Evolutionary conservation across 2,113 vertebrate species (phyloP), one percentile per base, ranked within the genome.

Genomic region (Osmerus mordax): DNA sequence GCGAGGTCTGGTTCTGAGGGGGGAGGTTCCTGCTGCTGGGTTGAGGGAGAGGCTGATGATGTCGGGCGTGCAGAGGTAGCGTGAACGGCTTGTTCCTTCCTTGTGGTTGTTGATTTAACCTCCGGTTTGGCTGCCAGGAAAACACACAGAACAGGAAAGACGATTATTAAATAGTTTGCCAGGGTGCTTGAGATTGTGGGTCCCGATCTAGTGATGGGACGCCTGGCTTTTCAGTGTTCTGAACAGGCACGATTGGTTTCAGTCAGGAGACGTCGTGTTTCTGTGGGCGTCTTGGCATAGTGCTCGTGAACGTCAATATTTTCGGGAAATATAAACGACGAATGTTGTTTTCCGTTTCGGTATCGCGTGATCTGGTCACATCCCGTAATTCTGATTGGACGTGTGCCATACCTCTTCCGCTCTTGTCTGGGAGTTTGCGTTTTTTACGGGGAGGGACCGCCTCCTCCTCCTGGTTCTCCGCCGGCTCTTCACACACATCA

Each of bases 381-480:
- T 3, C 32, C 4, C 32, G 4, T 36, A 36, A 36, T 5, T 36
- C 6, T 36, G 41, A 47, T 47, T 47, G 7, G 41, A 11, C 9
- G 41, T 47, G 29, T 16, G 28, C 16, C 58, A 41, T 80, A 90
- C 89, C 85, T 89, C 69, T 11, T 65, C 25, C 58, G 36, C 69
- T 11, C 67, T 28, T 61, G 36, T 63, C 67, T n/a, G 29, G 28
- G n/a, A n/a, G 29, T 75, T 71, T 85, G 41, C 66, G 64, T 11
- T 73, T 84, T 51, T 79, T 55, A 6, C 61, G 12, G 0, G 62
- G 41, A 25, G 3, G 19, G 53, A 78, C 75, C 11, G 21, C 8
- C 18, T 73, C 71, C 5, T 74, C 56, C 1, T 36, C 32, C 41
- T 47, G 9, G 41, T 47, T 47, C 41, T 12, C 41, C 7, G 9